Evolutionary conservation across 2,888 invertebrate species (phyloP).

Genomic region (Drosophila mimica): DNA sequence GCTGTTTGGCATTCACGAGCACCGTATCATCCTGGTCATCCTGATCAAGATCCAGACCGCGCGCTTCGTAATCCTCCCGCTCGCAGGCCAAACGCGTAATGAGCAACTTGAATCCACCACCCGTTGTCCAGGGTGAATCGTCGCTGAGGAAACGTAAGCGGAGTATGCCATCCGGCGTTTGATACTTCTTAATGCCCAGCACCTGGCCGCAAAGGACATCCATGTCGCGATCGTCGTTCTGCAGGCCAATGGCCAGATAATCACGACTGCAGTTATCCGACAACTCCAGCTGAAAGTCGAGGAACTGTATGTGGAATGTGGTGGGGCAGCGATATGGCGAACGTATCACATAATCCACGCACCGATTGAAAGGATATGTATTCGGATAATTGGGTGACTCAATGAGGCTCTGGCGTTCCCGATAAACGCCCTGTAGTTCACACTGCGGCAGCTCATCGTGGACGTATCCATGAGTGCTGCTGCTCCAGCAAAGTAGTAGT

Average conservation of each 20-base stretch:
- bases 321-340: slow-evolving; percentile 86
- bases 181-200: slow-evolving; percentile 85
- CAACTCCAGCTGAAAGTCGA: slow-evolving; percentile 86
- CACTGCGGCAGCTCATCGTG: slow-evolving; percentile 81
- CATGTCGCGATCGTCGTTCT: slow-evolving; percentile 77
- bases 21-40: slow-evolving; percentile 70
- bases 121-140: slow-evolving; percentile 77
- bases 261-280: slow-evolving; percentile 86
- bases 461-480: slow-evolving; percentile 31
- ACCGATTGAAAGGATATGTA: slow-evolving; percentile 85
- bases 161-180: slow-evolving; percentile 85
- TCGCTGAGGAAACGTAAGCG: slow-evolving; percentile 86
- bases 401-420: slow-evolving; percentile 85
- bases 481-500: slow-evolving; percentile 20
- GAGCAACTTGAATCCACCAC: slow-evolving; percentile 86
- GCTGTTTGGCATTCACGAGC: slow-evolving; percentile 66
- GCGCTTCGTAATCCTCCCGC: slow-evolving; percentile 67
- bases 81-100: slow-evolving; percentile 86
- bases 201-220: slow-evolving; percentile 86
- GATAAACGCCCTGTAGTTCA: slow-evolving; percentile 84
- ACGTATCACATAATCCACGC: slow-evolving; percentile 86
- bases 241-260: slow-evolving; percentile 86
- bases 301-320: slow-evolving; percentile 86
- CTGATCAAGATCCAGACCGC: slow-evolving; percentile 48
- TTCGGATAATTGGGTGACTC: slow-evolving; percentile 86